phyloP scores from a whole-genome alignment of 1,140 invertebrate species.

The Drosophila kohkoa region DNA sequence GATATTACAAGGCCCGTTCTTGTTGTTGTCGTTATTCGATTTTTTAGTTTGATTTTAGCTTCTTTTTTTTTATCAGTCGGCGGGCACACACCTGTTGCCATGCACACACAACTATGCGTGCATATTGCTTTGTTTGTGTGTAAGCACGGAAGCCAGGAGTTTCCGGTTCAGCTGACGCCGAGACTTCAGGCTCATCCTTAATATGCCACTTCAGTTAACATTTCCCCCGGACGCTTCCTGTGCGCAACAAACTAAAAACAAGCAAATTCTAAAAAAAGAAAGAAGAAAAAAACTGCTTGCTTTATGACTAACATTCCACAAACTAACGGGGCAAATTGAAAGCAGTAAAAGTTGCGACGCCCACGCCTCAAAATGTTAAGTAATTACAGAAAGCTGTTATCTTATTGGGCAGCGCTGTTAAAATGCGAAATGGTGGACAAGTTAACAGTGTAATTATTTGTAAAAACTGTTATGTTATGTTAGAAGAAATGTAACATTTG shows the following conservation, averaged over 20 bases:
- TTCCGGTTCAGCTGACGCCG: slow-evolving; percentile 49
- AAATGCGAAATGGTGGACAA: background rate
- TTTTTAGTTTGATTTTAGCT: slow-evolving; percentile 9
- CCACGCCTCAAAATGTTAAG: slow-evolving; percentile 11
- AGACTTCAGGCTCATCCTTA: slow-evolving; percentile 39
- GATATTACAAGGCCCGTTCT: slow-evolving; percentile 35
- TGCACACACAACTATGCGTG: background rate
- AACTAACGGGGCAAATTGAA: background rate
- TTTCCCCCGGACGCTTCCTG: slow-evolving; percentile 29
- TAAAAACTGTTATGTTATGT: background rate
- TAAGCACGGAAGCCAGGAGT: slow-evolving; percentile 39
- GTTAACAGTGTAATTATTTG: background rate
- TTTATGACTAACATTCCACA: slow-evolving; percentile 11
- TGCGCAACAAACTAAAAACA: background rate
- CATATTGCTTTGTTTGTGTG: slow-evolving; percentile 8
- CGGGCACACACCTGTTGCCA: slow-evolving; percentile 49
- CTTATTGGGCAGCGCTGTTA: background rate
- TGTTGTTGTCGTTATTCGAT: slow-evolving; percentile 16
- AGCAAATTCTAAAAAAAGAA: background rate
- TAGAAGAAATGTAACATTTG: too few species aligned
- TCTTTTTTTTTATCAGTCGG: slow-evolving; percentile 36
- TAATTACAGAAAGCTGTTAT: slow-evolving; percentile 3
- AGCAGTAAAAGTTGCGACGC: background rate
- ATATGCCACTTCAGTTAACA: slow-evolving; percentile 35
- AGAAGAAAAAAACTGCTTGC: slow-evolving; percentile 4